Base-by-base conservation (phyloP, 2,113 vertebrate species). In the Psilopsiagon aurifrons region DNA sequence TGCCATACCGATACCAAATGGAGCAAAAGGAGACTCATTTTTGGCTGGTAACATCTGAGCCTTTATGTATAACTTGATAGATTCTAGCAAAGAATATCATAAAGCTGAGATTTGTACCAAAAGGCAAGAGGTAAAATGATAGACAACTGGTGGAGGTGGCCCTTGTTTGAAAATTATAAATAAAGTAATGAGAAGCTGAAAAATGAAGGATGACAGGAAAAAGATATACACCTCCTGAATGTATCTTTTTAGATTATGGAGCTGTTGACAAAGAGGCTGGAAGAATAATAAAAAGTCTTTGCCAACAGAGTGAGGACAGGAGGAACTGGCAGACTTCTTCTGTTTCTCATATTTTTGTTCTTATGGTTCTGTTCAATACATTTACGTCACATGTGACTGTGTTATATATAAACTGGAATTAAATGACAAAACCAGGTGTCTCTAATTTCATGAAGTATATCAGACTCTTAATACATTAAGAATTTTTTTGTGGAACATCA, bases 21-120 rank as follows among this genome's bases (percentile, higher is more conserved):
- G 29, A 71, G 62, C 9, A 68, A 67, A 77, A 66, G 15, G 7
- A 54, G 4, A 3, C 7, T 59, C 12, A 9, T 35, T 7, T 59
- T 59, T 62, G 6, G 4, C 39, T 70, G 39, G 43, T 23, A 83
- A 37, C 3, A 60, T 49, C 27, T 59, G 47, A 83, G 8, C 6
- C 41, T 83, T 29, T 57, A 28, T 10, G 7, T 28, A 35, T 59
- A 57, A 89, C 19, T 55, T 60, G 7, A 11, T 46, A 18, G 19
- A 17, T 54, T 24, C 13, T 24, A 35, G 23, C 14, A 70, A 66
- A 78, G 2, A 74, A 49, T 52, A 33, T 29, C 18, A 2, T 39
- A 67, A 28, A 46, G 25, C 11, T 0, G 0, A 79, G 23, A 52
- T 0, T 22, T 19, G 10, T 54, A 54, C 10, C 39, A 52, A 75